phyloP scores from a whole-genome alignment of 2,797 vertebrate genomes.

The Phoeniculus purpureus region DNA sequence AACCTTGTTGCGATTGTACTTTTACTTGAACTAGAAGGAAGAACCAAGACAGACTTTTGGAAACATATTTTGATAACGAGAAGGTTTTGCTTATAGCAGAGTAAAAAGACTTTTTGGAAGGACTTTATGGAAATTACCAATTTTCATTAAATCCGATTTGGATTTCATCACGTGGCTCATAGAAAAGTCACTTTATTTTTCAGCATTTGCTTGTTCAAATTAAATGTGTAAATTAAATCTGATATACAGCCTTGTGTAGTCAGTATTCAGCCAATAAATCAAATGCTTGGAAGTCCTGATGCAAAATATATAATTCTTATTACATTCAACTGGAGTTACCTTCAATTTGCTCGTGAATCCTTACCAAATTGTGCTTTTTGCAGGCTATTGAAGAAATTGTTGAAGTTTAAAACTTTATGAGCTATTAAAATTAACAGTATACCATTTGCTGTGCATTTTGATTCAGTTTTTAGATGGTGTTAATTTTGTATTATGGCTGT shows the following conservation, averaged over 20 bases:
- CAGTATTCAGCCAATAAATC: neutral
- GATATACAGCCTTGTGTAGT: neutral
- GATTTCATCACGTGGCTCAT: neutral
- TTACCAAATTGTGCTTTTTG: neutral
- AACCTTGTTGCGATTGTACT: neutral
- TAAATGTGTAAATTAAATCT: neutral
- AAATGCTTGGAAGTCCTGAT: neutral
- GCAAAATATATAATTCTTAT: neutral
- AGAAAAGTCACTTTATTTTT: neutral
- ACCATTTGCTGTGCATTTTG: neutral
- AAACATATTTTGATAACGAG: neutral
- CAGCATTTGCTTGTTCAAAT: neutral
- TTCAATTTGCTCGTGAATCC: neutral
- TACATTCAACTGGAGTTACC: neutral
- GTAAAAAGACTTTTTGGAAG: neutral
- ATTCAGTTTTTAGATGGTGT: neutral
- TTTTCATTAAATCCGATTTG: neutral
- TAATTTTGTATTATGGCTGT: slow-evolving; percentile 28
- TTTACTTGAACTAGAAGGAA: neutral
- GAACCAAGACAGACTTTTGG: neutral
- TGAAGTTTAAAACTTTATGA: neutral
- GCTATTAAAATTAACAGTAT: neutral
- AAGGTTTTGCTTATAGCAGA: neutral
- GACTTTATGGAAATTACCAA: neutral
- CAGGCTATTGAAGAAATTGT: neutral